Evolutionary conservation across 2,797 vertebrate species (phyloP), one percentile per base, ranked within the genome.

Genomic region (Pangasius macronema): DNA sequence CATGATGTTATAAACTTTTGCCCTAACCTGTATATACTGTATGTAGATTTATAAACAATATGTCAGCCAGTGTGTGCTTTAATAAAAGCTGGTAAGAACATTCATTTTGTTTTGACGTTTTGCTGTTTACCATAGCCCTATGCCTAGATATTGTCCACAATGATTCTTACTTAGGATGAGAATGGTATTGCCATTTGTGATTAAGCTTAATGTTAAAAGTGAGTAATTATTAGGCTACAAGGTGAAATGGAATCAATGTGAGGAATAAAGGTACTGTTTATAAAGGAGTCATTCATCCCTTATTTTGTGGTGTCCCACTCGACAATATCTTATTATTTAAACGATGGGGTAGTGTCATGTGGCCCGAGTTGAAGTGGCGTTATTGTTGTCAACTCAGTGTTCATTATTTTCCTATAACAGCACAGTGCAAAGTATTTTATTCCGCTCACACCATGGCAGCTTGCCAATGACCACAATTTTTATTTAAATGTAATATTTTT

Each of bases 211-310:
- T 80, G 14, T 80, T 76, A 36, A 57, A 80, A 57, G 5, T 36
- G 7, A 57, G 30, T 57, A 30, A 30, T 53, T 18, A 33, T 77
- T 9, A 80, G 53, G n/a, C 3, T 57, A 55, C 18, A 79, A 79
- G 76, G 76, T 79, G 76, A 79, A 55, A 55, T 36, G 3, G n/a
- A 33, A 55, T 79, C 76, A 79, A 79, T 79, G 33, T n/a, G n/a
- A n/a, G n/a, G n/a, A n/a, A n/a, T n/a, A n/a, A n/a, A n/a, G n/a
- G n/a, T n/a, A n/a, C n/a, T n/a, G n/a, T n/a, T n/a, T n/a, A n/a
- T n/a, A n/a, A n/a, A n/a, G n/a, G n/a, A n/a, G n/a, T n/a, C n/a
- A n/a, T n/a, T n/a, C n/a, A n/a, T n/a, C n/a, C n/a, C n/a, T n/a
- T n/a, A n/a, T n/a, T n/a, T n/a, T n/a, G n/a, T n/a, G n/a, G n/a